Base-by-base conservation (phyloP, 2,113 vertebrate species). In the Callaeas wilsoni region DNA sequence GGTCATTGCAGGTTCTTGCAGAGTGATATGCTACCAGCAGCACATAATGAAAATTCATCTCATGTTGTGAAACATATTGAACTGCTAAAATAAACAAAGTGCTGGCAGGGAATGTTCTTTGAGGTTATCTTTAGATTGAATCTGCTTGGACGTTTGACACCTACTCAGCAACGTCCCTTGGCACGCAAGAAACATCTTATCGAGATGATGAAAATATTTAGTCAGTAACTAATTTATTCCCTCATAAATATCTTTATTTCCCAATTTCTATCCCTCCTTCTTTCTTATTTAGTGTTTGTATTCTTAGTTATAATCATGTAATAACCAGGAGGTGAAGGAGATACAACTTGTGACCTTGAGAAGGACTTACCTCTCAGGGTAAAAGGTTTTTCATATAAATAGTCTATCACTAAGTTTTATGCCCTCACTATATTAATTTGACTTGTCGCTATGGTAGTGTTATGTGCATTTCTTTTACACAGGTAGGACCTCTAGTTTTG, bases 91-190 rank as follows among this genome's bases (percentile, higher is more conserved):
- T 94, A 92, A 97, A 96, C 91, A 97, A 60, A 95, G 95, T 63
- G 71, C 93, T 97, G 93, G 73, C 88, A 95, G 91, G 10, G 88
- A 95, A 92, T 95, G 94, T 95, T 96, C 92, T 92, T 30, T 90
- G 84, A 74, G 88, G 88, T 95, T 96, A 96, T 97, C 96, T 96
- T 95, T 94, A 97, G 94, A 95, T 17, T 87, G 68, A 89, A 95
- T 95, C 87, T 95, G 77, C 85, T 87, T 96, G 95, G 96, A 97
- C 96, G 96, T 97, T 96, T 96, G 95, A 96, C 96, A 97, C 94
- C 88, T 95, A 96, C 93, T 97, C 94, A 94, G 91, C 91, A 94
- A 91, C 79, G 80, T 95, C 57, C 93, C 84, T 95, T 93, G 93
- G 95, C 96, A 92, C 8, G 42, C 46, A 95, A 93, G 52, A 91